Conservation (phyloP, 2,797 vertebrate species). For the Hozukius guyotensis region DNA sequence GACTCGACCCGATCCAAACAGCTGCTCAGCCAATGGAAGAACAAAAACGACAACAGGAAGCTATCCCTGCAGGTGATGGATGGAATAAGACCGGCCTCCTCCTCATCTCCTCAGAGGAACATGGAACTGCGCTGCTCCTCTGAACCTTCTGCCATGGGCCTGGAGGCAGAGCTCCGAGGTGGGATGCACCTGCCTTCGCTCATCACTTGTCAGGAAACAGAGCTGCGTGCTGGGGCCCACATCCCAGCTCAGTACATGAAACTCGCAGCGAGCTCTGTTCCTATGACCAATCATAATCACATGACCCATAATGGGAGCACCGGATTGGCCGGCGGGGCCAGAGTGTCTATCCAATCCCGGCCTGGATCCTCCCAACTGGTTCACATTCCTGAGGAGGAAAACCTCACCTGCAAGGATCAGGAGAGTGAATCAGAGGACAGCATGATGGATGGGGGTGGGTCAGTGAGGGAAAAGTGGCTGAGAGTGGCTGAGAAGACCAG, state of each 20-base stretch:
- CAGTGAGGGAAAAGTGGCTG: constrained; percentile 94
- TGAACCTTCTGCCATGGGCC: constrained; percentile 89
- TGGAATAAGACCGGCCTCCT: constrained; percentile 79
- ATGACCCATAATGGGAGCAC: constrained; percentile 69
- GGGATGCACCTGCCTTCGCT: constrained; percentile 73
- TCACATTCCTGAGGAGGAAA: constrained; percentile 94
- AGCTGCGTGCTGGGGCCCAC: constrained; percentile 71
- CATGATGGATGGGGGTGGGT: constrained; percentile 81
- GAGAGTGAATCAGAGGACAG: constrained; percentile 81
- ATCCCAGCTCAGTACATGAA: constrained; percentile 81
- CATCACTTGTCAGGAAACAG: constrained; percentile 80
- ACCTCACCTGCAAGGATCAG: constrained; percentile 77
- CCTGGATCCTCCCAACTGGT: constrained; percentile 95
- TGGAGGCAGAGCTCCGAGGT: constrained; percentile 77
- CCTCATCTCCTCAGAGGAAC: constrained; percentile 90
- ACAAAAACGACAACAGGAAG: constrained; percentile 93
- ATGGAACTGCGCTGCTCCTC: constrained; percentile 92
- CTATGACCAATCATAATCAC: constrained; percentile 85
- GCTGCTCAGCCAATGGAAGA: constrained; percentile 96
- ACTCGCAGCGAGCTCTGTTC: constrained; percentile 81
- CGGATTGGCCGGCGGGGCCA: constrained; percentile 86
- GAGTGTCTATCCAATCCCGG: constrained; percentile 92
- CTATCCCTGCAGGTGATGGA: constrained; percentile 93
- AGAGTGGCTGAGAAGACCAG: constrained; percentile 93
- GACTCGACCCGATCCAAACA: constrained; percentile 95